Evolutionary conservation across 2,797 vertebrate genomes (phyloP).

Genomic region (Schizopygopsis pylzovi): DNA sequence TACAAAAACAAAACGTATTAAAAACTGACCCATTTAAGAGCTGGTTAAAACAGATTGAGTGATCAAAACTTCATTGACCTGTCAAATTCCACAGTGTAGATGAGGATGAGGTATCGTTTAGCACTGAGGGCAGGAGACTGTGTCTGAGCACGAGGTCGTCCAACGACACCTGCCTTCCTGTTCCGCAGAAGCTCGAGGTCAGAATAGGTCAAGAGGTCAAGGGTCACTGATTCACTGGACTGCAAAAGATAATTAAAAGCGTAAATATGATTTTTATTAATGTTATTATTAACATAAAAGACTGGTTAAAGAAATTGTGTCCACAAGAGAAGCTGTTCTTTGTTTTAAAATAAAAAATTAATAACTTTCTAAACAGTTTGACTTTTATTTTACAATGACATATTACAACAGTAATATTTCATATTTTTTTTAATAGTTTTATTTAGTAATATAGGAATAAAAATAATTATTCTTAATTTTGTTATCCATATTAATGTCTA

Average conservation of each 20-base stretch:
- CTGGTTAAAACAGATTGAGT: neutral
- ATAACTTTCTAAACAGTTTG: too few relatives aligned
- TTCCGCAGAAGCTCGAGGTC: constrained; percentile 91
- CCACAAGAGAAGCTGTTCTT: neutral
- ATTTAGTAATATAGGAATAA: neutral
- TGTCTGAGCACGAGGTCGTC: constrained; percentile 75
- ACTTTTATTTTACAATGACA: neutral
- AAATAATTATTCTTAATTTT: neutral
- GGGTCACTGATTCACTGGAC: constrained; percentile 90
- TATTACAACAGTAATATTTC: neutral
- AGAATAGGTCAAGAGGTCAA: constrained; percentile 91
- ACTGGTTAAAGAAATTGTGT: neutral
- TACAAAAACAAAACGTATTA: constrained; percentile 56
- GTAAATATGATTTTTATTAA: neutral
- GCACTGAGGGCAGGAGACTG: constrained; percentile 83
- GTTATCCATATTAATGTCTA: neutral
- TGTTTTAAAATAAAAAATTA: neutral
- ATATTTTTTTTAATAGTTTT: neutral
- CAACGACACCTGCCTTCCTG: constrained; percentile 83
- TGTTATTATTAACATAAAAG: neutral
- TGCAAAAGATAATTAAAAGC: constrained; percentile 61
- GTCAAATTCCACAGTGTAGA: constrained; percentile 97
- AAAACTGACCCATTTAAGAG: neutral
- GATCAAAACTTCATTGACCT: constrained; percentile 75
- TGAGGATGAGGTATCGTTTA: constrained; percentile 93